Evolutionary conservation across 1,140 invertebrate species (phyloP), one percentile per base, ranked within the genome.

Genomic region (Pectinophora gossypiella): DNA sequence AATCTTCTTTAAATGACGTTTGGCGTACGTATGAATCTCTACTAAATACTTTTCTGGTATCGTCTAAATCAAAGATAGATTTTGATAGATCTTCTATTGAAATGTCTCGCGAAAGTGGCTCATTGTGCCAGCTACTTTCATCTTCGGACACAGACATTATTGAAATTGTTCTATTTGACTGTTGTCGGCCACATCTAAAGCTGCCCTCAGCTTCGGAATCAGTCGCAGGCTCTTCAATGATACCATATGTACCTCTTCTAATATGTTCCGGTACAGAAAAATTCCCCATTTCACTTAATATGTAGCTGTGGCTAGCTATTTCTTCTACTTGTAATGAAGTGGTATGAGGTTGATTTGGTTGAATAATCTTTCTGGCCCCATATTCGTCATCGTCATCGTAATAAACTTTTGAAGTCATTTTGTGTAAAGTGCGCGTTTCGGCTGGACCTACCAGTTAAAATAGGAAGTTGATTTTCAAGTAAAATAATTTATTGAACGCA

Each of bases 81-180:
- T 82, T 88, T 10, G 83, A 86, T 45, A 87, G 64, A 53, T 92
- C 90, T 52, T 91, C 90, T 23, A 88, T 84, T 19, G 90, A 91
- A 19, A 91, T 84, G 57, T 91, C 90, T 22, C 89, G 73, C 1
- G 90, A 91, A 15, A 91, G 69, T n/a, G 83, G 73, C 45, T 80
- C 85, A 16, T 86, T 90, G 40, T 89, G 89, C 61, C 89, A 75
- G 1, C 88, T 91, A 44, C 87, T 88, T 21, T 92, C 92, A 54
- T 93, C 92, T 68, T 93, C 92, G 0, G 91, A 92, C 9, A 92
- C 76, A 0, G 91, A 92, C 18, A 90, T 88, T 3, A 93, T 92
- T 0, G 92, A 93, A 13, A 93, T 74, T 2, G 89, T 89, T 58
- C 90, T 87, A 65, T 89, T 90, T 0, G 87, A 69, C 12, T 60